Conservation (phyloP, 2,113 vertebrate genomes). For the Burhinus oedicnemus region DNA sequence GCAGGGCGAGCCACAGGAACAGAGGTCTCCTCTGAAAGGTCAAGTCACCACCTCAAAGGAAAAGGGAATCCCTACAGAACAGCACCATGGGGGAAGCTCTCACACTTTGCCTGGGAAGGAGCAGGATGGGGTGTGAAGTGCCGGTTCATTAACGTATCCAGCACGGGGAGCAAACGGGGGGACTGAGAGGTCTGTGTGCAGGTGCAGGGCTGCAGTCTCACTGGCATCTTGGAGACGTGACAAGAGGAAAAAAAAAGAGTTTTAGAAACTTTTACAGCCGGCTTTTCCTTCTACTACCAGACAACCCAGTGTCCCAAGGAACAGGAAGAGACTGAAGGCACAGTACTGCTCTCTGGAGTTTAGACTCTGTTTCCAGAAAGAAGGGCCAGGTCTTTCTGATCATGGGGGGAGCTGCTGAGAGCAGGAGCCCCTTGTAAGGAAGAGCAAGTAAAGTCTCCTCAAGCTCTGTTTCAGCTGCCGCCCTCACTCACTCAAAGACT, state of each 20-base stretch:
- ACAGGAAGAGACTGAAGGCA: not conserved
- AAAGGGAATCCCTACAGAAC: not conserved
- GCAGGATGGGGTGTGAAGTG: accelerated
- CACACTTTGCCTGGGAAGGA: not conserved
- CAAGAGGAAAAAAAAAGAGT: not conserved
- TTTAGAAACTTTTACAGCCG: not conserved
- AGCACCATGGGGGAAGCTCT: accelerated
- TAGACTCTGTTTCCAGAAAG: not conserved
- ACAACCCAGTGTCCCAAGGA: not conserved
- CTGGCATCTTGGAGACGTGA: accelerated
- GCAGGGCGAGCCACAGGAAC: not conserved
- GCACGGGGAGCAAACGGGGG: accelerated
- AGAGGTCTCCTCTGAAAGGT: not conserved
- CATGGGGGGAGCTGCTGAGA: accelerated
- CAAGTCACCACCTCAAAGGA: not conserved
- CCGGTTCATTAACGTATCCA: accelerated
- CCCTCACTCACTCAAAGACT: not conserved
- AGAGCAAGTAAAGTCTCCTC: not conserved
- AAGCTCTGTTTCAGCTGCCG: not conserved
- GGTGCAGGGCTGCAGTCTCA: not conserved
- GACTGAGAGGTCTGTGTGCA: not conserved
- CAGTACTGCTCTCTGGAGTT: not conserved
- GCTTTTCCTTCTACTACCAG: not conserved
- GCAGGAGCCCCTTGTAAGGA: not conserved
- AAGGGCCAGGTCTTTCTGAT: not conserved